Evolutionary conservation across 2,888 invertebrate genomes (phyloP), one percentile per base, ranked within the genome.

Genomic region (Erynnis tages): DNA sequence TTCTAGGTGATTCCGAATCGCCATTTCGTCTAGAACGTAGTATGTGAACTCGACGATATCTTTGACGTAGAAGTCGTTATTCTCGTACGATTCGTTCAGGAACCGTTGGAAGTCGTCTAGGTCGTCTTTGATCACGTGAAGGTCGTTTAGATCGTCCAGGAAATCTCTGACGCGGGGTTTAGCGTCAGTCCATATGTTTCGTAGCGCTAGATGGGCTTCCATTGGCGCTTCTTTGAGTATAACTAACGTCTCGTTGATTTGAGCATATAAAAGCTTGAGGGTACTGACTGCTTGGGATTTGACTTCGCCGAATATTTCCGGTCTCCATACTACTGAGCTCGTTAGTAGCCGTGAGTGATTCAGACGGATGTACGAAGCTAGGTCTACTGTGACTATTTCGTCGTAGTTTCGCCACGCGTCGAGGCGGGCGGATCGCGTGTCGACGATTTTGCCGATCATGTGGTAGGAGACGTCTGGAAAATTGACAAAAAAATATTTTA

Each of bases 281-380:
- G 75, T 58, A 38, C 73, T 75, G 0, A 84, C 70, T 0, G 79
- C 77, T 32, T 79, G 73, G 0, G 79, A 66, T 61, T 82, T 88
- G 0, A 89, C 69, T 65, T 90, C 89, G 47, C 77, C 67, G 64
- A 92, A 93, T 16, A 96, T 91, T 59, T 94, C 92, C 0, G 96
- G 95, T 14, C 96, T 90, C 96, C 96, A 97, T 54, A 92, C 90
- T 14, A 96, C 82, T n/a, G 92, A 92, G 54, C 96, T 95, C 1
- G 95, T 95, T 8, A 97, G 88, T 0, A 96, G 86, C 27, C 96
- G 91, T 0, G 96, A 96, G 72, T 96, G 96, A 81, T 97, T 97
- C 61, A 97, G 91, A 17, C 94, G 92, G 37, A 96, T 83, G 74
- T 94, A 96, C 14, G 95, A 96, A 2, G 93, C 92, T 14, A 96